These are phyloP conservation scores for Parazoanthus swiftii DNA, from an alignment of 92 coral and sea anemone species.

Conservation along the genomic window DNA sequence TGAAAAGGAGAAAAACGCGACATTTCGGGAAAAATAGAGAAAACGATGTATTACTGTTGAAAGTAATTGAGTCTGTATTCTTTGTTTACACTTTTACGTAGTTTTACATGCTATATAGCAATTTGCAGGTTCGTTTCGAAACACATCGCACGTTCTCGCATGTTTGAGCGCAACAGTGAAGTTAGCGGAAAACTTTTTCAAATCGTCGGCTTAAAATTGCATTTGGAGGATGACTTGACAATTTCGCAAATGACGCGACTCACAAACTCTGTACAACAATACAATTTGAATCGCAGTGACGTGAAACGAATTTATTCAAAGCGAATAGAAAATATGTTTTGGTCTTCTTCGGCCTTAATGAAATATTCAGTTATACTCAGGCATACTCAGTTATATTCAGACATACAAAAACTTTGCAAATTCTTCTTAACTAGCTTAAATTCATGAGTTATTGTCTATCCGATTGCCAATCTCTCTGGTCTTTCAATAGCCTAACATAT, in stretches of 20 bases:
- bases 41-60: no score
- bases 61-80: not conserved
- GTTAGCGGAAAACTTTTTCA: no score
- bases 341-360: not conserved
- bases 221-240: not conserved
- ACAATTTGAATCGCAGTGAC: not conserved
- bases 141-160: not conserved
- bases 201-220: not conserved
- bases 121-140: not conserved
- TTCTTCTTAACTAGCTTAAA: not conserved
- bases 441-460: not conserved
- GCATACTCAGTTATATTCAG: not conserved
- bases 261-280: no score
- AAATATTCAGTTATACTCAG: not conserved
- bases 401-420: not conserved
- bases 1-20: not conserved
- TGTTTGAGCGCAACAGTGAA: not conserved
- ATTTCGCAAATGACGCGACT: not conserved
- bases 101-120: not conserved
- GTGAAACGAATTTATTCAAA: slow-evolving; percentile 8
- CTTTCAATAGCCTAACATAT: not conserved
- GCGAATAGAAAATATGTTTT: not conserved
- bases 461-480: not conserved
- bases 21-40: not conserved
- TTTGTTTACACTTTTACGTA: not conserved